A percentile compares a stretch with the other conserved stretches of the same genome.
Conservation (phyloP, 2,888 invertebrate species). For the Drosophila suboccidentalis region DNA sequence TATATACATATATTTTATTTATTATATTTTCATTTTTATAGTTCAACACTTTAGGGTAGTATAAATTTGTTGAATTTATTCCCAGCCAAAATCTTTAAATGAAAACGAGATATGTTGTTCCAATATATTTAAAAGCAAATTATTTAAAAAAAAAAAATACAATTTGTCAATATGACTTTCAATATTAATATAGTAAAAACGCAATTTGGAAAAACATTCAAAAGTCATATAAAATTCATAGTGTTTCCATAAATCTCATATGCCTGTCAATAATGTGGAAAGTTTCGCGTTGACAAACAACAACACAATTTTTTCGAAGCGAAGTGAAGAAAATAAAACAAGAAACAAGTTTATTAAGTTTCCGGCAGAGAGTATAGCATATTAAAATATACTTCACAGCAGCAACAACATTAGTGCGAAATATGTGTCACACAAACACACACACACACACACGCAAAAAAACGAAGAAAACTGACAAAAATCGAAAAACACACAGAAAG, state of each 20-base stretch:
- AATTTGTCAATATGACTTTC: conserved; percentile 25
- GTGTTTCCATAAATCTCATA: conserved; percentile 60
- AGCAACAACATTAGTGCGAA: conserved; percentile 42
- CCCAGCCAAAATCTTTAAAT: not conserved
- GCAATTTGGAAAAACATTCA: conserved; percentile 58
- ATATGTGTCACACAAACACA: conserved; percentile 37
- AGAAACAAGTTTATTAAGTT: conserved; percentile 72
- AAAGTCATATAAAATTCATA: conserved; percentile 64
- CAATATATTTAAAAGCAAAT: not conserved
- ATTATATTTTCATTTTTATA: no score
- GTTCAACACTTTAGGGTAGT: no score
- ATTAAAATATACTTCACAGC: conserved; percentile 61
- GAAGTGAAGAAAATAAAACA: conserved; percentile 10
- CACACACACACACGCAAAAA: conserved; percentile 21
- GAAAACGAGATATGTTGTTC: not conserved
- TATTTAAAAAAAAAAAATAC: not conserved
- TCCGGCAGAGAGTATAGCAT: conserved; percentile 55
- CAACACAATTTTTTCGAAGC: conserved; percentile 10
- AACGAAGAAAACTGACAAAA: conserved; percentile 38
- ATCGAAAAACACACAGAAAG: conserved; percentile 41
- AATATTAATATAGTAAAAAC: conserved; percentile 27
- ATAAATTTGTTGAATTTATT: not conserved
- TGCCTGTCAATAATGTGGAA: conserved; percentile 64
- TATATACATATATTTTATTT: no score
- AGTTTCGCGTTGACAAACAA: conserved; percentile 46